phyloP scores from a whole-genome alignment of 2,797 vertebrate genomes.

The Melanitta fusca region DNA sequence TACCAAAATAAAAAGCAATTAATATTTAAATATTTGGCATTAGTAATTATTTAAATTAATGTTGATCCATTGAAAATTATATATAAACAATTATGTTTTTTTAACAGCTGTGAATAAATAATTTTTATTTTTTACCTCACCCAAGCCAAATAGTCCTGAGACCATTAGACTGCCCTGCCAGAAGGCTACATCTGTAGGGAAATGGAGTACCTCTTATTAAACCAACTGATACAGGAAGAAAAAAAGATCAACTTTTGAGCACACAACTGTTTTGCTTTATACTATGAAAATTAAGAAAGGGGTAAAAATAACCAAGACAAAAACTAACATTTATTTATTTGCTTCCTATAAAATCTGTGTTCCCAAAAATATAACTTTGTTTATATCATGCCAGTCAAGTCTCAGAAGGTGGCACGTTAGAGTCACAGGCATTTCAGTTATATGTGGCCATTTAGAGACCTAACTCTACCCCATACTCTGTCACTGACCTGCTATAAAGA shows the following conservation, averaged over 20 bases:
- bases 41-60: not conserved
- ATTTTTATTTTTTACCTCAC: not conserved
- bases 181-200: not conserved
- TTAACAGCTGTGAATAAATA: not conserved
- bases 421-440: constrained; percentile 21
- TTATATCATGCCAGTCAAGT: not conserved
- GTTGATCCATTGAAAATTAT: not conserved
- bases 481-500: not conserved
- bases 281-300: not conserved
- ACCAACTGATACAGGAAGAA: not conserved
- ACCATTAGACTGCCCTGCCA: not conserved
- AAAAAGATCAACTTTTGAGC: not conserved
- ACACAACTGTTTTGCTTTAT: not conserved
- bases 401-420: not conserved
- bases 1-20: not conserved
- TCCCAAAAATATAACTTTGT: not conserved
- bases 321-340: not conserved
- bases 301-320: not conserved
- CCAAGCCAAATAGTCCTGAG: not conserved
- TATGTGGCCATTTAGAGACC: not conserved
- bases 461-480: not conserved
- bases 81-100: not conserved
- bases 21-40: not conserved
- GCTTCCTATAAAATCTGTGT: not conserved
- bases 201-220: not conserved